Conservation (phyloP, 2,888 invertebrate genomes). For the Arrhopalites spinosus region DNA sequence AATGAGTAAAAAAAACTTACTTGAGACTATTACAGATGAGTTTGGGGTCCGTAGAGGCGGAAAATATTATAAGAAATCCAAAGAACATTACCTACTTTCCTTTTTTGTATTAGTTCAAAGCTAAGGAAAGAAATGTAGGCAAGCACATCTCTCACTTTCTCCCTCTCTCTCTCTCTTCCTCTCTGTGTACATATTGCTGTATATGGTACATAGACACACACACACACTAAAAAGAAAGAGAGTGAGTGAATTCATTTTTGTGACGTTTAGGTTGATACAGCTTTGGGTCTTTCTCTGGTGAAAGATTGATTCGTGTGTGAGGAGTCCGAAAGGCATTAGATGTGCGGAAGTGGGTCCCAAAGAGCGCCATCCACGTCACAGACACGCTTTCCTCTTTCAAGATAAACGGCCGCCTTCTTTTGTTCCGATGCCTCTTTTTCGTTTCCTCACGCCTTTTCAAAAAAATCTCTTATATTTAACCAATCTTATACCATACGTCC, state of each 20-base stretch:
- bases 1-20: too few relatives aligned
- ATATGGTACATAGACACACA: not conserved
- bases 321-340: slow-evolving; percentile 39
- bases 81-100: too few relatives aligned
- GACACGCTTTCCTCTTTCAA: slow-evolving; percentile 53
- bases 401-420: slow-evolving; percentile 54
- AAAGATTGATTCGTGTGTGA: slow-evolving; percentile 47
- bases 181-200: not conserved
- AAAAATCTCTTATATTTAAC: slow-evolving; percentile 18
- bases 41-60: too few relatives aligned
- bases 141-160: not conserved
- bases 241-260: slow-evolving; percentile 23
- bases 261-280: slow-evolving; percentile 25
- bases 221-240: slow-evolving; percentile 23
- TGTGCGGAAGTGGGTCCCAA: slow-evolving; percentile 39
- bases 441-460: slow-evolving; percentile 21
- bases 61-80: too few relatives aligned
- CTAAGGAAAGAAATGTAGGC: not conserved
- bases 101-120: too few relatives aligned
- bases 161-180: too few relatives aligned
- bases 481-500: too few relatives aligned
- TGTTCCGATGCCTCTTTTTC: slow-evolving; percentile 46
- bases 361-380: slow-evolving; percentile 53
- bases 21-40: too few relatives aligned
- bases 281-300: slow-evolving; percentile 9